A percentile compares a stretch with the other conserved stretches of the same genome.
These are phyloP conservation scores for Nasalis larvatus DNA, from an alignment of 2,113 vertebrate species.

Conservation along the genomic window DNA sequence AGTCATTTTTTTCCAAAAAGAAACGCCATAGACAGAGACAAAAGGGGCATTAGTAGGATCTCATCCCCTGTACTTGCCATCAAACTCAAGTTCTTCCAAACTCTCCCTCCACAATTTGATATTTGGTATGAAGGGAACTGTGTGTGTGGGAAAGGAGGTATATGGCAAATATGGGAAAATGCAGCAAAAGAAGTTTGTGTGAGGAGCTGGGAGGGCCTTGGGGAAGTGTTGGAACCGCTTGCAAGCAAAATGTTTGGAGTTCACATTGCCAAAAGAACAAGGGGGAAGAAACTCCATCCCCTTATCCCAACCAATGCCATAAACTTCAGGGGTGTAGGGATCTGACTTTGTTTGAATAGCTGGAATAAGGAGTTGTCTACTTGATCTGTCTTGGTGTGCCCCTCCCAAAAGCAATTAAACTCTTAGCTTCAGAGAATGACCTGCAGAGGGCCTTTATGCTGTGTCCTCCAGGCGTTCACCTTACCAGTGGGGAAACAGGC, in stretches of 20 bases:
- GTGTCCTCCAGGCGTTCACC: not conserved
- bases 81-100: not conserved
- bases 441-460: not conserved
- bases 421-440: not conserved
- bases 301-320: not conserved
- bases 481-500: not conserved
- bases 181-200: not conserved
- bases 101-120: not conserved
- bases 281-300: not conserved
- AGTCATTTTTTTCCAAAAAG: not conserved
- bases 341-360: conserved; percentile 15
- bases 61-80: not conserved
- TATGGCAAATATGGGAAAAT: not conserved
- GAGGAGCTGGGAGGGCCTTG: no score
- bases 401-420: not conserved
- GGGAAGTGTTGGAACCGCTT: not conserved
- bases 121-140: not conserved
- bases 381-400: not conserved
- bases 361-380: not conserved
- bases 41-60: not conserved
- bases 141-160: not conserved
- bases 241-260: not conserved
- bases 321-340: not conserved
- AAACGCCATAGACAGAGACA: not conserved
- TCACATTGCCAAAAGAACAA: not conserved